phyloP scores from a whole-genome alignment of 2,113 vertebrate genomes.

The Bos indicus region DNA sequence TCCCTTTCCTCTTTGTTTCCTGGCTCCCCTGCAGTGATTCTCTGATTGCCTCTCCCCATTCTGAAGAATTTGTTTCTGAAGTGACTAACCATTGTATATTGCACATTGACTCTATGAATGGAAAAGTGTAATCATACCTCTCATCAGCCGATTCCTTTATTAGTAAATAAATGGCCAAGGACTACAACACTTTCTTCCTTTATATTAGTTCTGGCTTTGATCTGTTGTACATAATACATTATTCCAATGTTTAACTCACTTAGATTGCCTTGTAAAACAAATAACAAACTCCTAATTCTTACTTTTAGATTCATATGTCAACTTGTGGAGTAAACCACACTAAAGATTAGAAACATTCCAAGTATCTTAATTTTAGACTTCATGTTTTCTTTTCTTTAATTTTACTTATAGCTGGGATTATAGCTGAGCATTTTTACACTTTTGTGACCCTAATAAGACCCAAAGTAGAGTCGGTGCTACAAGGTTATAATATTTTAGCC shows the following conservation, averaged over 20 bases:
- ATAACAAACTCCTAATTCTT: not conserved
- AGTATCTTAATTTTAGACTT: not conserved
- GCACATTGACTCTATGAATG: not conserved
- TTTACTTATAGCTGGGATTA: not conserved
- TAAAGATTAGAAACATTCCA: not conserved
- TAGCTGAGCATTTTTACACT: not conserved
- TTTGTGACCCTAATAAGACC: not conserved
- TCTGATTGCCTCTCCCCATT: not conserved
- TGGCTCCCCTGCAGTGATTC: not conserved
- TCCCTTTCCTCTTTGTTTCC: not conserved
- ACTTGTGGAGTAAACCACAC: not conserved
- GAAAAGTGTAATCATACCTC: not conserved
- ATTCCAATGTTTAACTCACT: not conserved
- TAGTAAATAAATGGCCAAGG: not conserved
- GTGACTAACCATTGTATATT: not conserved
- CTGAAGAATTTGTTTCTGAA: not conserved
- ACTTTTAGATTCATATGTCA: not conserved
- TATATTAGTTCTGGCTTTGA: not conserved
- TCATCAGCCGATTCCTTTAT: not conserved
- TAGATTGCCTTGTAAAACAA: not conserved
- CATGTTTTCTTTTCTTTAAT: not conserved
- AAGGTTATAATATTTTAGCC: not conserved
- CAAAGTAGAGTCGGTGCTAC: not conserved
- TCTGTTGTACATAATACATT: not conserved
- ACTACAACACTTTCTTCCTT: not conserved